Base-by-base conservation (phyloP, 2,888 invertebrate genomes). In the Stegophylla sp. region DNA sequence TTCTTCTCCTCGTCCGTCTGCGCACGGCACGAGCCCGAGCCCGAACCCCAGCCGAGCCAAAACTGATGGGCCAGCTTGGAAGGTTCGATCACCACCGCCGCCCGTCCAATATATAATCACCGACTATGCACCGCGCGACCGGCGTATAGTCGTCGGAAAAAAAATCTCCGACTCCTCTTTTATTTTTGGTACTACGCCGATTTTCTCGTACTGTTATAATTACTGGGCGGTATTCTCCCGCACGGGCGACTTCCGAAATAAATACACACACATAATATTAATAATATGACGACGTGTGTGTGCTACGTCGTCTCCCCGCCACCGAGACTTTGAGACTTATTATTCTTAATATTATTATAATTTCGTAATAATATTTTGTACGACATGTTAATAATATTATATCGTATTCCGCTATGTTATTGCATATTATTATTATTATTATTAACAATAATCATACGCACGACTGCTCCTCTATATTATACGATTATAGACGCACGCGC, bases 11-110 rank as follows among this genome's bases (percentile, higher is more conserved):
- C 89, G 86, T 90, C 90, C 86, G 90, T 90, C 86, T 89, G 89
- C 85, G 89, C 89, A 86, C 90, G 89, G 84, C 88, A 88, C 85
- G 88, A 86, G 86, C 90, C 90, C 88, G 92, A 92, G 88, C 92
- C 91, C 85, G 92, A 92, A 79, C 79, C 79, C 79, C 79, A 79
- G 71, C 79, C 79, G 79, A 93, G 92, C 93, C 93, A 93, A 89
- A 93, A 93, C 89, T 93, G 93, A 88, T 93, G 93, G 89, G 93
- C 93, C 93, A 93, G 92, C 88, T 92, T 92, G 90, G 56, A 73
- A 51, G 43, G 53, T 67, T 75, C 53, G 71, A 79, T 66, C 79
- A 82, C 59, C 51, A n/a, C 51, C 79, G 59, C 75, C 64, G 75
- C 51, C 64, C 75, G 75, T 53, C 64, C 75, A 41, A 66, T 66